Base-by-base conservation (phyloP, 2,113 vertebrate species). In the Phyllostomus hastatus region DNA sequence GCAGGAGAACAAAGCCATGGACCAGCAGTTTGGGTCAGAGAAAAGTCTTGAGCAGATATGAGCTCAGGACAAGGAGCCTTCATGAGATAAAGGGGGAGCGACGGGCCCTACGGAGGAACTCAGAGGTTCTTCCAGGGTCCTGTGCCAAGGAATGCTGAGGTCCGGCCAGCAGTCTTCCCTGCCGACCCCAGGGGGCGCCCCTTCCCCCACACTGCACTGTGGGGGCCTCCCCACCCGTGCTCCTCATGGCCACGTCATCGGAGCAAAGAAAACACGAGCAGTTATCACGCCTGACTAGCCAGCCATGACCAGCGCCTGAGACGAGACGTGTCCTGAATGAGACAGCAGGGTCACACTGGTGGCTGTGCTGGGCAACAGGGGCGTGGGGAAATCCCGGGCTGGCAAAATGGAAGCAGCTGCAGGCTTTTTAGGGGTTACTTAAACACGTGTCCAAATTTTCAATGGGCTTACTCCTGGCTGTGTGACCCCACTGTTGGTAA, bases 191-290 rank as follows among this genome's bases (percentile, higher is more conserved):
- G 46, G 64, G 41, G 1, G 12, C 12, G 0, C 3, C 67, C 16
- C 7, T 50, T 14, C 7, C 4, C 11, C 48, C 50, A 22, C 2
- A 22, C 10, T 41, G 38, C 38, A 41, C 38, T 41, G 38, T 41
- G 3, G 38, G 38, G 38, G 38, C 38, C 38, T 41, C 38, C 38
- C 12, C 9, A 3, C 33, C 78, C 4, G 52, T 9, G 11, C 64
- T 3, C 3, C 1, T 14, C n/a, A 33, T 4, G 31, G 54, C 15
- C 12, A 3, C 1, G 0, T 24, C 7, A 1, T 1, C 1, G 1
- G 20, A 48, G 52, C 35, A 7, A 26, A 16, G 48, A 31, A 28
- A 4, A 57, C 4, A 7, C 31, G 3, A 41, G 35, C 50, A 43
- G 48, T 33, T 10, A 1, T 11, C 24, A 4, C 4, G 11, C 28